These are phyloP conservation scores for Papilio aristodemus DNA, from an alignment of 1,140 invertebrate genomes.

Conservation along the genomic window DNA sequence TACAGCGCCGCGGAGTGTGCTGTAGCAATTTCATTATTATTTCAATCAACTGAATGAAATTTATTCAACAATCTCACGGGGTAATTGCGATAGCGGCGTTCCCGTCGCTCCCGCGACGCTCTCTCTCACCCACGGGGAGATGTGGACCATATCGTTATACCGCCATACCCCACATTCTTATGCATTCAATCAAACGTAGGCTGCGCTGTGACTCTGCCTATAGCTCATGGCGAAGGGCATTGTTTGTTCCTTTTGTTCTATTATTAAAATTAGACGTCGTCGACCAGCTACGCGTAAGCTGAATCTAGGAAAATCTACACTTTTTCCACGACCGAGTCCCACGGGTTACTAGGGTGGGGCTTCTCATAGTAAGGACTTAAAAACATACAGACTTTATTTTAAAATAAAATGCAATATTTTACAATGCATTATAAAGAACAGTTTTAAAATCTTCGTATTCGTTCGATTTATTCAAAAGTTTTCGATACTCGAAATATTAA, in stretches of 20 bases:
- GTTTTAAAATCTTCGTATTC: too few relatives aligned
- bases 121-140: constrained; percentile 49
- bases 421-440: too few relatives aligned
- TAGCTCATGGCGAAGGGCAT: constrained; percentile 53
- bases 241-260: constrained; percentile 67
- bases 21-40: constrained; percentile 80
- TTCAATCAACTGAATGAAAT: constrained; percentile 80
- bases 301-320: constrained; percentile 41
- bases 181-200: constrained; percentile 77
- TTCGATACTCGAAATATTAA: too few relatives aligned
- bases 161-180: constrained; percentile 70
- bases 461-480: too few relatives aligned
- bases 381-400: background rate
- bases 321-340: constrained; percentile 3
- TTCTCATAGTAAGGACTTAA: background rate
- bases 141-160: constrained; percentile 55
- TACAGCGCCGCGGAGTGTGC: constrained; percentile 70
- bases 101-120: constrained; percentile 44
- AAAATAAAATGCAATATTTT: background rate
- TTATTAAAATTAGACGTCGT: constrained; percentile 65
- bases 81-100: constrained; percentile 73
- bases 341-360: background rate
- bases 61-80: constrained; percentile 79
- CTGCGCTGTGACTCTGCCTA: constrained; percentile 56
- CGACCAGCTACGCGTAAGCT: constrained; percentile 47